phyloP scores from a whole-genome alignment of 2,888 invertebrate species.

The Ennomos quercinarius region DNA sequence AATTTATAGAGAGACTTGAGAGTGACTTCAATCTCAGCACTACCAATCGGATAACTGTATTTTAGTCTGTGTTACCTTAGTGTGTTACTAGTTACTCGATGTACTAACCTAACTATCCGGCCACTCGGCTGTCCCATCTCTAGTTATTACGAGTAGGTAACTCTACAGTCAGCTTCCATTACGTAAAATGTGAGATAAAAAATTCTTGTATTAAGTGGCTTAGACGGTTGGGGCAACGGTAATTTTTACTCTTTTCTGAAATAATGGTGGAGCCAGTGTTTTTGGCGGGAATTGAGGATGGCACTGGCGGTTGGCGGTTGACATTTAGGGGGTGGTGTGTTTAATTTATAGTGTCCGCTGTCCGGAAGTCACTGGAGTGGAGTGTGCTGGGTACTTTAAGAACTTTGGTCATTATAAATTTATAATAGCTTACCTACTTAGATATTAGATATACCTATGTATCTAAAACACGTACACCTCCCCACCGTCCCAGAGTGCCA shows the following conservation, averaged over 20 bases:
- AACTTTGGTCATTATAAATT: no score
- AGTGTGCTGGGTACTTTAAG: background rate
- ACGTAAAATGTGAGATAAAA: constrained; percentile 60
- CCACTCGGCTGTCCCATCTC: constrained; percentile 4
- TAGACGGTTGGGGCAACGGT: constrained; percentile 37
- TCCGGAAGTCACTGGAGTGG: constrained; percentile 6
- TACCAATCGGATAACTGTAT: no score
- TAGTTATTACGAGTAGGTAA: constrained; percentile 11
- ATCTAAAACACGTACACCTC: no score
- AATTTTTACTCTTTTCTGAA: constrained; percentile 46
- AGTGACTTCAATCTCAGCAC: no score
- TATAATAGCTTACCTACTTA: no score
- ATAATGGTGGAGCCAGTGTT: constrained; percentile 23
- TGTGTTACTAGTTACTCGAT: background rate
- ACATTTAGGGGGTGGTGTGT: constrained; percentile 17
- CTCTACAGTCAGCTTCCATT: constrained; percentile 54
- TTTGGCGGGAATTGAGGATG: constrained; percentile 16
- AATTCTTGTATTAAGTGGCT: constrained; percentile 50
- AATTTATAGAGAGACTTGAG: no score
- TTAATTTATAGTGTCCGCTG: constrained; percentile 18
- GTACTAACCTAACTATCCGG: constrained; percentile 4
- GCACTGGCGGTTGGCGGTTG: constrained; percentile 13
- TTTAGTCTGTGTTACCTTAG: no score
- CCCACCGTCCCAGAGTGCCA: no score
- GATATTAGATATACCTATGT: no score